Evolutionary conservation across 2,888 invertebrate species (phyloP), one percentile per base, ranked within the genome.

Genomic region (Microchrysa polita): DNA sequence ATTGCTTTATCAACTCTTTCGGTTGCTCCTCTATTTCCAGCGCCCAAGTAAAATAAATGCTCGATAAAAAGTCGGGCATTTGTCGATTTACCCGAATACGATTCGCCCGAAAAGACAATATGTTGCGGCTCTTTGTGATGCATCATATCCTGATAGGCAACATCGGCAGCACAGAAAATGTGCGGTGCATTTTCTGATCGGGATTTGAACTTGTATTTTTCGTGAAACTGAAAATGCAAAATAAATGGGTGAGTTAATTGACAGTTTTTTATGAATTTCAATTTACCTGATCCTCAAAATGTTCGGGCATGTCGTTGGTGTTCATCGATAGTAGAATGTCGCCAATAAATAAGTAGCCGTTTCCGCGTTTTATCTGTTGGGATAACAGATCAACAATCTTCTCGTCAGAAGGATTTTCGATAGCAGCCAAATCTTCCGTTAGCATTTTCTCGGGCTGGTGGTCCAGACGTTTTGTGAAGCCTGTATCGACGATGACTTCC

Each of bases 131-230:
- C 91, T 78, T 92, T 91, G 82, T 96, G 93, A 82, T 97, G 97
- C 78, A 96, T 85, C 85, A 95, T 94, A 81, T 95, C 93, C 86
- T 96, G 96, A 82, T 93, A 96, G 44, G 95, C 94, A 76, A 93
- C 91, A 81, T 96, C 96, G 10, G 95, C 96, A 22, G 96, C 91
- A 2, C 94, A 90, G 82, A 92, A 97, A 78, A 96, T 92, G 80
- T 97, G 97, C 0, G 97, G 96, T 48, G 92, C 91, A 82, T 96
- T 94, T 81, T 96, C 95, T 1, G 94, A 95, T 77, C 94, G 90
- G 0, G 94, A 93, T 85, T 95, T 95, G 81, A 89, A 92, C 81
- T 90, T 89, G 81, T 96, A 96, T 84, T 91, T 92, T 78, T 87
- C 86, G 80, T 95, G 93, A 79, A 89, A 89, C 94, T 95, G 85